Percentiles rank a stretch among this genome's conserved stretches.
phyloP scores from a whole-genome alignment of 23 tunicate species.

The Corella eumyota region DNA sequence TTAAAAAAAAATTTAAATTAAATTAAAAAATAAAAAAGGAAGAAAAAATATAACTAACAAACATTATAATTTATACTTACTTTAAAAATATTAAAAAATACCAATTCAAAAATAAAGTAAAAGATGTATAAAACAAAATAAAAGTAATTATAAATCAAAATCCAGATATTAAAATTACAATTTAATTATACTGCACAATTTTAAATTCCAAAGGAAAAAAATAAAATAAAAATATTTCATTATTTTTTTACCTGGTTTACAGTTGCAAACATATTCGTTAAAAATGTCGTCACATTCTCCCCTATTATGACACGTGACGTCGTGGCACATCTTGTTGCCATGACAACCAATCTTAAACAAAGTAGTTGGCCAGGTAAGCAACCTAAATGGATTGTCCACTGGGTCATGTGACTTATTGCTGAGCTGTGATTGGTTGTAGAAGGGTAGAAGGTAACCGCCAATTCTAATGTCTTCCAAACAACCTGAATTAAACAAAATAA shows the following conservation, averaged over 20 bases:
- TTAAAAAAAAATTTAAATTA: too few relatives aligned
- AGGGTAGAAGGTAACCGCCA: conserved; percentile 22
- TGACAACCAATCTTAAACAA: conserved; percentile 14
- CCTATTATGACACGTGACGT: conserved; percentile 26
- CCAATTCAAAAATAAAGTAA: too few relatives aligned
- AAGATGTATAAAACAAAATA: too few relatives aligned
- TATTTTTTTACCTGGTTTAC: conserved; percentile 15
- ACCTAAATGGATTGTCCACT: background rate
- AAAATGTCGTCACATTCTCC: conserved; percentile 45
- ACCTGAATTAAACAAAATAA: conserved; percentile 10
- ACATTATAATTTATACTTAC: too few relatives aligned
- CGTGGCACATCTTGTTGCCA: conserved; percentile 39
- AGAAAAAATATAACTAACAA: too few relatives aligned
- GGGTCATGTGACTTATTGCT: conserved; percentile 6
- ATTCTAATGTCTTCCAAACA: conserved; percentile 42
- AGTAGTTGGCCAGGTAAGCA: conserved; percentile 1
- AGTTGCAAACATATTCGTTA: conserved; percentile 23
- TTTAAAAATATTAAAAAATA: too few relatives aligned
- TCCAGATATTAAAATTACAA: background rate
- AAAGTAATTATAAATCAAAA: background rate
- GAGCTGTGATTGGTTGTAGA: conserved; percentile 18
- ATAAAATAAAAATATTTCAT: background rate
- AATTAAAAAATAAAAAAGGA: too few relatives aligned
- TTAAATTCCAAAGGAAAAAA: background rate
- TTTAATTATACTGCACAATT: background rate